Base-by-base conservation (phyloP, 2,113 vertebrate species). In the Aythya baeri region DNA sequence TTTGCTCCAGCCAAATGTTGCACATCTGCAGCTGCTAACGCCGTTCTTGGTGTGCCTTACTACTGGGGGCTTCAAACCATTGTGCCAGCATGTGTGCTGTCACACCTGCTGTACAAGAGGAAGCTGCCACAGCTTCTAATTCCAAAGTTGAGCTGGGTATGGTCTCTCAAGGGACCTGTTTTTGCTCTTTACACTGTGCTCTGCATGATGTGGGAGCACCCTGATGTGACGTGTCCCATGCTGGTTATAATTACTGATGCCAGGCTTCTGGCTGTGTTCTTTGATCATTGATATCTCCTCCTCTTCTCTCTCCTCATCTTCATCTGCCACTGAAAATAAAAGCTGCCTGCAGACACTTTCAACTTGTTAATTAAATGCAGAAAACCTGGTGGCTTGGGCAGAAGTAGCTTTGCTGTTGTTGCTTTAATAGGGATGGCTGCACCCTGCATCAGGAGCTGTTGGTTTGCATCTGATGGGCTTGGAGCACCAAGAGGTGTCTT, bases 381-480 rank as follows among this genome's bases (percentile, higher is more conserved):
- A 62, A 78, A 31, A 78, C 32, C 32, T 52, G 67, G 11, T 38
- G 17, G 27, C 61, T 59, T 61, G 26, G n/a, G 52, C 38, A 71
- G 63, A 61, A 52, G 29, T 72, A 15, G n/a, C 38, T 82, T 77
- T 82, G 65, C 58, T 17, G 52, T 6, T 36, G n/a, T 72, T 57
- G 27, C 18, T 58, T 49, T 17, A 5, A 4, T 57, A 0, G 1
- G 49, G 74, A 63, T 41, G 83, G 73, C 61, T 1, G 0, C 61
- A 38, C 49, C 31, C 50, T 83, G 32, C 41, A 23, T 74, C 22
- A 17, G 72, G 66, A 93, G 27, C 72, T 66, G 31, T 73, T 50
- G 77, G 54, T 73, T 52, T 62, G 54, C 23, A 21, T 67, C 66
- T 31, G 44, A 29, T 0, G 0, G 8, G 17, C 46, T 73, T 0